phyloP scores from a whole-genome alignment of 1,140 invertebrate genomes.

The Dinoponera quadriceps region DNA sequence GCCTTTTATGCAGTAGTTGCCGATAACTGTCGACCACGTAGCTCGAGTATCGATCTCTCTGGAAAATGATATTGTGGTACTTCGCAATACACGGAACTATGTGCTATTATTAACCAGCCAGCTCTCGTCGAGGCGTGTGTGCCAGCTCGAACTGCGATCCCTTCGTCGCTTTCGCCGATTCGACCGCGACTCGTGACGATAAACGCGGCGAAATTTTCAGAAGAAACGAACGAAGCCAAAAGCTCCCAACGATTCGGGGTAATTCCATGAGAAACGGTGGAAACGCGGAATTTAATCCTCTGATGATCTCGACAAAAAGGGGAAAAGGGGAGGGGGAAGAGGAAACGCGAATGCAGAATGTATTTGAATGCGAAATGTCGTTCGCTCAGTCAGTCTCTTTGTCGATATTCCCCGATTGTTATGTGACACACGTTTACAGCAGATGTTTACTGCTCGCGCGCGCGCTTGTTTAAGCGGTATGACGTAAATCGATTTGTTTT shows the following conservation, averaged over 20 bases:
- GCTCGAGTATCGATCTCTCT: constrained; percentile 33
- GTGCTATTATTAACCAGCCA: constrained; percentile 27
- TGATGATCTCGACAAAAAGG: background rate
- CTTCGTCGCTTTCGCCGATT: constrained; percentile 9
- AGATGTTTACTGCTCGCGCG: background rate
- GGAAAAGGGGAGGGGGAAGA: too few species aligned
- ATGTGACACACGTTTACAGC: background rate
- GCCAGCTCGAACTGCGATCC: constrained; percentile 18
- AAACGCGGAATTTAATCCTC: constrained; percentile 1
- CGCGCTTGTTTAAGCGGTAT: background rate
- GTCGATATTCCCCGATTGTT: background rate
- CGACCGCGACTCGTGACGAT: background rate
- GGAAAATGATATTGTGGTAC: constrained; percentile 33
- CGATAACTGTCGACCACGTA: constrained; percentile 13
- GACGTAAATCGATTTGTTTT: constrained; percentile 13
- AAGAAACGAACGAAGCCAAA: background rate
- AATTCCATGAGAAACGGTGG: too few species aligned
- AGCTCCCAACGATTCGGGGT: too few species aligned
- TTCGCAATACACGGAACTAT: constrained; percentile 3
- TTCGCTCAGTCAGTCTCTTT: background rate
- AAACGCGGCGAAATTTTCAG: background rate
- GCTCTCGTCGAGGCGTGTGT: constrained; percentile 19
- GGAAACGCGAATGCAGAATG: background rate
- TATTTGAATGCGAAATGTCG: background rate
- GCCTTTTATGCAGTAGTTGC: background rate